A percentile compares a stretch with the other conserved stretches of the same genome.
phyloP scores from a whole-genome alignment of 2,113 vertebrate species.

The Notarius quadriscutis region DNA sequence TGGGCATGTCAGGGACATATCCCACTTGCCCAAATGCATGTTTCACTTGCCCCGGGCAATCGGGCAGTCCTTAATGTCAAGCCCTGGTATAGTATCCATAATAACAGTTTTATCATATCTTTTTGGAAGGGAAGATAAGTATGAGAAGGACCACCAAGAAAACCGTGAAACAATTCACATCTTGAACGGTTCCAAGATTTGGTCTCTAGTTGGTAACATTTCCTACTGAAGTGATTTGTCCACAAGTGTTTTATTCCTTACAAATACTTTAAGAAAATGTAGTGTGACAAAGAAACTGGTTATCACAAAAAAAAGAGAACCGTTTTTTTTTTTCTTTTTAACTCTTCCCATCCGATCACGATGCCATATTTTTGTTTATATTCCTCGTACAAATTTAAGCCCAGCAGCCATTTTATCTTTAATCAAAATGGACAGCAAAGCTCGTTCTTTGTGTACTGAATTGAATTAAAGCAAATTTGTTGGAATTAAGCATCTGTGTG shows the following conservation, averaged over 20 bases:
- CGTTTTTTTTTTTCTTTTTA: background rate
- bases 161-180: background rate
- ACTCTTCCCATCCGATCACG: background rate
- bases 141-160: background rate
- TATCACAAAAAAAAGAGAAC: background rate
- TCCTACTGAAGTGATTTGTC: too few species aligned
- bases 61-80: too few species aligned
- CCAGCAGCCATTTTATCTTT: background rate
- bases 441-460: background rate
- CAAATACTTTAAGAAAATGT: background rate
- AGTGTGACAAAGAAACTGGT: background rate
- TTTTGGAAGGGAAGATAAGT: background rate
- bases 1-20: too few species aligned
- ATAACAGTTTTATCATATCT: background rate
- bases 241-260: background rate
- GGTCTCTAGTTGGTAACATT: background rate
- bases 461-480: constrained; percentile 2
- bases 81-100: background rate
- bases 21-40: too few species aligned
- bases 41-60: too few species aligned
- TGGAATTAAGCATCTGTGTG: constrained; percentile 6
- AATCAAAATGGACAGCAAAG: background rate
- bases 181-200: background rate
- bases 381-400: background rate
- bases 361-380: background rate